Percentiles rank a stretch among this genome's conserved stretches.
phyloP scores from a whole-genome alignment of 2,888 invertebrate genomes.

The Urechis unicinctus region DNA sequence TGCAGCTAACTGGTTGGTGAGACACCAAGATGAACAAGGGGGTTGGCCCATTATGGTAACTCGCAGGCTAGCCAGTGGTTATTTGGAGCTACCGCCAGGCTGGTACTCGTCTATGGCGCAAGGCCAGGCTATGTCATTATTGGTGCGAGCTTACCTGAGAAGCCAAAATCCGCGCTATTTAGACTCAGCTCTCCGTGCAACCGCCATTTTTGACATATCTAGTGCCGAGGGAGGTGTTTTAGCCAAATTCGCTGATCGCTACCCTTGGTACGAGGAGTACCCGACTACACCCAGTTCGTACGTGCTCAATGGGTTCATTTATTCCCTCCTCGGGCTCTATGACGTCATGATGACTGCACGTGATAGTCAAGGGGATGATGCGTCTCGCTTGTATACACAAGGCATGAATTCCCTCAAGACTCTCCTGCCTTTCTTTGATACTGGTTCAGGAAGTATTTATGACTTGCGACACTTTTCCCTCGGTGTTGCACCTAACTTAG shows the following conservation, averaged over 20 bases:
- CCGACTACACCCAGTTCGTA: slow-evolving; percentile 86
- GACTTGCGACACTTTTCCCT: slow-evolving; percentile 86
- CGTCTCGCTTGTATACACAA: slow-evolving; percentile 28
- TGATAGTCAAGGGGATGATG: slow-evolving; percentile 23
- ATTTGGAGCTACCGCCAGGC: slow-evolving; percentile 71
- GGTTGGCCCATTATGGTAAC: slow-evolving; percentile 89
- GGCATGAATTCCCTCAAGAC: slow-evolving; percentile 69
- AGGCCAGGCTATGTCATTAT: slow-evolving; percentile 86
- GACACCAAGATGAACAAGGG: slow-evolving; percentile 77
- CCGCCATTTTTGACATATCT: slow-evolving; percentile 63
- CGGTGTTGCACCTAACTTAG: slow-evolving; percentile 73
- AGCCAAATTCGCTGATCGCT: slow-evolving; percentile 69
- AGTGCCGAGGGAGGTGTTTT: slow-evolving; percentile 39
- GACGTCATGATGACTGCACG: slow-evolving; percentile 76
- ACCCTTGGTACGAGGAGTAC: slow-evolving; percentile 96
- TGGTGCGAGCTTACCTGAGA: slow-evolving; percentile 76
- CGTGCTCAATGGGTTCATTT: slow-evolving; percentile 97
- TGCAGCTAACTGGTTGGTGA: slow-evolving; percentile 87
- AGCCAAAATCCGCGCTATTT: slow-evolving; percentile 67
- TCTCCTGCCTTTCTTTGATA: slow-evolving; percentile 85
- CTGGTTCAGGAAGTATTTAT: slow-evolving; percentile 87
- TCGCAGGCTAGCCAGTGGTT: slow-evolving; percentile 57
- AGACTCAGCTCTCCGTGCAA: slow-evolving; percentile 70
- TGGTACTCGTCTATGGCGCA: slow-evolving; percentile 99
- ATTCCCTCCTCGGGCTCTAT: slow-evolving; percentile 89